phyloP scores from a whole-genome alignment of 1,140 invertebrate genomes.

The Orius insidiosus region DNA sequence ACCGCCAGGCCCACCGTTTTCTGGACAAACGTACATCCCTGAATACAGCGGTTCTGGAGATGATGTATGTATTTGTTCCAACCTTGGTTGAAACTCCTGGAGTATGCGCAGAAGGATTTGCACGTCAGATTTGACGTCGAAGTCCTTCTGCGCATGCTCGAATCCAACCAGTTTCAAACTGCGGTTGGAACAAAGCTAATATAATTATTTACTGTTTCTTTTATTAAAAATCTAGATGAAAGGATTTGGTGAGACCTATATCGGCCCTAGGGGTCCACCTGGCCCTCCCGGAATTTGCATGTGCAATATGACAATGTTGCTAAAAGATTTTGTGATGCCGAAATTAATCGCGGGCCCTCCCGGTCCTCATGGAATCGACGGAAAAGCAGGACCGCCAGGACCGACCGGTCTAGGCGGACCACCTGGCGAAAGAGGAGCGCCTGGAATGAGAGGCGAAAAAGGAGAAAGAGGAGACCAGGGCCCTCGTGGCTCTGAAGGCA shows the following conservation, averaged over 20 bases:
- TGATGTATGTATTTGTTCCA: conserved; percentile 26
- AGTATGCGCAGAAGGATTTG: no score
- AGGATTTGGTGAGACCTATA: neutral
- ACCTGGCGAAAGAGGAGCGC: no score
- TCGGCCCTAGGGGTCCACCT: conserved; percentile 27
- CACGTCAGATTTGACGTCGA: no score
- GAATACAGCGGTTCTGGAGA: conserved; percentile 24
- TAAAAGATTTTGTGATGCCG: conserved; percentile 40
- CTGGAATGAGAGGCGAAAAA: conserved; percentile 25
- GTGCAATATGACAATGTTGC: conserved; percentile 44
- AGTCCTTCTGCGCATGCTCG: no score
- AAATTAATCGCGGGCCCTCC: conserved; percentile 38
- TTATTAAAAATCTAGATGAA: no score
- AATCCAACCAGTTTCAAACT: no score
- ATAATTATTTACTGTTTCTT: neutral
- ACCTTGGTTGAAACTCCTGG: no score
- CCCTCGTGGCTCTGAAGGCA: no score
- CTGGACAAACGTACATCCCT: conserved; percentile 8
- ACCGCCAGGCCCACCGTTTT: conserved; percentile 30
- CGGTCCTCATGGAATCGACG: conserved; percentile 33
- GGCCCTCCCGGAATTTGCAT: conserved; percentile 41
- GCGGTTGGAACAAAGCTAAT: no score
- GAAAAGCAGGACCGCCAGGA: conserved; percentile 51
- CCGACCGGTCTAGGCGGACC: conserved; percentile 35
- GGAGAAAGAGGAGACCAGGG: no score